Conservation (phyloP, 2,113 vertebrate species). For the Rana temporaria region DNA sequence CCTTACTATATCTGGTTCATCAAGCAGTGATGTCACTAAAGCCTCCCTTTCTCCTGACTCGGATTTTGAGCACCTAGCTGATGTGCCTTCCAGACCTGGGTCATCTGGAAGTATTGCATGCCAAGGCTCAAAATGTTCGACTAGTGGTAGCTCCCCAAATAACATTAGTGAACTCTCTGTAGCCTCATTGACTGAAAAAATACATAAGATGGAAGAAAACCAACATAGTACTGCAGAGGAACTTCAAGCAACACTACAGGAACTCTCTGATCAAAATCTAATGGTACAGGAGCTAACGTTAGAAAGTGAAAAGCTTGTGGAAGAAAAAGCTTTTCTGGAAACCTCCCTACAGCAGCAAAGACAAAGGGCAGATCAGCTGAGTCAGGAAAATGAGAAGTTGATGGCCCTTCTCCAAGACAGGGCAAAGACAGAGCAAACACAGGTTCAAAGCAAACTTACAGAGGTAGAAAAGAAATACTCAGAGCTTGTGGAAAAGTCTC, state of each 20-base stretch:
- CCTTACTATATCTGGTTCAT: conserved; percentile 79
- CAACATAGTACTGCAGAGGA: conserved; percentile 95
- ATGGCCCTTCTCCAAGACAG: conserved; percentile 81
- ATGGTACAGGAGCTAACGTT: conserved; percentile 92
- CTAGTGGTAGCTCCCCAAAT: conserved; percentile 69
- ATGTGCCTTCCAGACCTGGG: conserved; percentile 79
- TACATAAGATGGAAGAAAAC: conserved; percentile 95
- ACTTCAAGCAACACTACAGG: conserved; percentile 93
- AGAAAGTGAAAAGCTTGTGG: conserved; percentile 90
- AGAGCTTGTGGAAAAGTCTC: conserved; percentile 87
- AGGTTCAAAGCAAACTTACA: conserved; percentile 69
- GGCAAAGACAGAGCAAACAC: conserved; percentile 77
- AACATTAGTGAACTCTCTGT: conserved; percentile 79
- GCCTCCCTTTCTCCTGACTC: conserved; percentile 88
- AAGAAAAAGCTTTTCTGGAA: conserved; percentile 89
- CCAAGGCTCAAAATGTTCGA: conserved; percentile 69
- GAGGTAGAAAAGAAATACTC: conserved; percentile 88
- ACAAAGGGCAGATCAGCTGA: conserved; percentile 86
- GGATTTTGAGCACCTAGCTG: conserved; percentile 87
- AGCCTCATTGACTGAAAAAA: conserved; percentile 85
- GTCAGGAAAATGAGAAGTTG: conserved; percentile 88
- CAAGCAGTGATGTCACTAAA: conserved; percentile 86
- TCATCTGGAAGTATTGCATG: conserved; percentile 77
- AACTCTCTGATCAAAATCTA: conserved; percentile 93
- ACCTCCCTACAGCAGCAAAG: conserved; percentile 89